Conservation (phyloP, 2,797 vertebrate species). For the Prionace glauca region DNA sequence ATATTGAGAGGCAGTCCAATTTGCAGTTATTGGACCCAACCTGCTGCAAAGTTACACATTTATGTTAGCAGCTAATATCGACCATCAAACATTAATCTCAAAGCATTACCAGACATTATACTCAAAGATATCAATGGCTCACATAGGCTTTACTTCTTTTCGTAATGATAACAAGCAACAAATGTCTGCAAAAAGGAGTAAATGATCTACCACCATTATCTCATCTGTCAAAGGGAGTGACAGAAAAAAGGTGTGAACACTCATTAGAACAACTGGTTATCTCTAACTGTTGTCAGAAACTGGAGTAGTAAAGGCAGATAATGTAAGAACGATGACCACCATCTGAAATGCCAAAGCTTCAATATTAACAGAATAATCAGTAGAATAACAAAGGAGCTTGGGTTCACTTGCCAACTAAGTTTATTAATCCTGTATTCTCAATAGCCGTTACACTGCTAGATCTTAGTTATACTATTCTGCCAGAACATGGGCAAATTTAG, state of each 20-base stretch:
- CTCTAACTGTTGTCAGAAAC: constrained; percentile 40
- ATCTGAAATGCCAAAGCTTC: constrained; percentile 17
- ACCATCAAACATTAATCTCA: background rate
- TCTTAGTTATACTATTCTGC: background rate
- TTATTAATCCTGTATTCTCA: background rate
- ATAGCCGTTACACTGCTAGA: background rate
- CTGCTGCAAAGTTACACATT: background rate
- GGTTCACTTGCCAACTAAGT: constrained; percentile 24
- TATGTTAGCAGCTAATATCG: background rate
- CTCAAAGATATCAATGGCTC: constrained; percentile 16
- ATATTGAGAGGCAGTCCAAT: background rate
- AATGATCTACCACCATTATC: constrained; percentile 31
- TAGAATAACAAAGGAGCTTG: background rate
- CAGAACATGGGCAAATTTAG: background rate
- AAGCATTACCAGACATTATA: background rate
- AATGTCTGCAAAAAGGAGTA: background rate
- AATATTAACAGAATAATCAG: constrained; percentile 34
- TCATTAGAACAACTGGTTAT: constrained; percentile 47
- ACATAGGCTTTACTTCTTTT: background rate
- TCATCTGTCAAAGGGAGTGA: constrained; percentile 45
- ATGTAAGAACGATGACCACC: constrained; percentile 7
- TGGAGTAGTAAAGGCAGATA: constrained; percentile 42
- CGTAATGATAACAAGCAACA: background rate
- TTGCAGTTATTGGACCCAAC: background rate
- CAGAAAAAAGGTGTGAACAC: constrained; percentile 47